Percentiles rank a stretch among this genome's conserved stretches.
Evolutionary conservation across 2,797 vertebrate genomes (phyloP).

Genomic region (Hydrolagus colliei): DNA sequence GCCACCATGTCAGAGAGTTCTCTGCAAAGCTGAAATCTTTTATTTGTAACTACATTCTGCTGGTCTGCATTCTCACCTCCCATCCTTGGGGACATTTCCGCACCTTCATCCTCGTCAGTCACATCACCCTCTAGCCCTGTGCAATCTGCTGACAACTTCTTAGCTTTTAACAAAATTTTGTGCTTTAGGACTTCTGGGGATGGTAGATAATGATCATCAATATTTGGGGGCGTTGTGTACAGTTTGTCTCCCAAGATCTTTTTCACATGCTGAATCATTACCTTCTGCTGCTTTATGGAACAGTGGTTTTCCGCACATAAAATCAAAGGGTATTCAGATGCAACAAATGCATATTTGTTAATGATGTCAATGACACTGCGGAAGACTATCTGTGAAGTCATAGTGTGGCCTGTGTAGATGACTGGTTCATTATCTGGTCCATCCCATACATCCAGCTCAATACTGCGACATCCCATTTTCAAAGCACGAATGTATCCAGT

Average conservation of each 20-base stretch:
- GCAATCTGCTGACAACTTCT: slow-evolving; percentile 77
- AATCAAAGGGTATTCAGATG: slow-evolving; percentile 87
- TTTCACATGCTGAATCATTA: slow-evolving; percentile 92
- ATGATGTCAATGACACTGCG: slow-evolving; percentile 87
- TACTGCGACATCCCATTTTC: slow-evolving; percentile 94
- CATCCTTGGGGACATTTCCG: slow-evolving; percentile 87
- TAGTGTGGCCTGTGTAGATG: slow-evolving; percentile 93
- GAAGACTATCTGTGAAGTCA: slow-evolving; percentile 95
- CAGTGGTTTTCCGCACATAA: slow-evolving; percentile 95
- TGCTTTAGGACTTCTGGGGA: slow-evolving; percentile 79
- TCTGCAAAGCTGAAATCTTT: slow-evolving; percentile 87
- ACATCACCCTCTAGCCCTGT: slow-evolving; percentile 83
- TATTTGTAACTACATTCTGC: slow-evolving; percentile 58
- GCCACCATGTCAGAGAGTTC: slow-evolving; percentile 91
- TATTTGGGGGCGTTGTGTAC: slow-evolving; percentile 66
- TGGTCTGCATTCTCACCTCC: slow-evolving; percentile 74
- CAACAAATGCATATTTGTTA: slow-evolving; percentile 90
- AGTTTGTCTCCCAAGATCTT: slow-evolving; percentile 90
- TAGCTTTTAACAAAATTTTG: slow-evolving; percentile 87
- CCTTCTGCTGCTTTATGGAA: slow-evolving; percentile 86
- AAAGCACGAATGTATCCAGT: slow-evolving; percentile 93
- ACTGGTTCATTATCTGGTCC: slow-evolving; percentile 90
- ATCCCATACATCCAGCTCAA: slow-evolving; percentile 94
- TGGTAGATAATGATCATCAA: slow-evolving; percentile 83
- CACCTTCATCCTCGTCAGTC: slow-evolving; percentile 92